These are phyloP conservation scores for Lycocerus yunnanus DNA, from an alignment of 2,888 invertebrate genomes.

Conservation along the genomic window DNA sequence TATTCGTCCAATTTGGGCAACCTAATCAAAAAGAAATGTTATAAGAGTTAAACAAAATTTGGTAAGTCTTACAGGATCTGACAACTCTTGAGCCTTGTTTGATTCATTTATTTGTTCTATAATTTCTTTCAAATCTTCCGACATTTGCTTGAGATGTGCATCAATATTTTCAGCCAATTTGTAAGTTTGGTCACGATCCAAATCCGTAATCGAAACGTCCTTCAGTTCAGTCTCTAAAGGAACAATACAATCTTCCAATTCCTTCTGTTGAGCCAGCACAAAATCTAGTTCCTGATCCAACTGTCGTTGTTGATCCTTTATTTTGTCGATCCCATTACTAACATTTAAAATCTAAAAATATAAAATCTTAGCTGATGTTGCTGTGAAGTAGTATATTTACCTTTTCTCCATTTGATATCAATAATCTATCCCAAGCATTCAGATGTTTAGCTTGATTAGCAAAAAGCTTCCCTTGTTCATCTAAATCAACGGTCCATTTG, in stretches of 20 bases:
- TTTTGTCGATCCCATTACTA: slow-evolving; percentile 85
- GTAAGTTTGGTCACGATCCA: slow-evolving; percentile 88
- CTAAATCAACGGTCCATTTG: slow-evolving; percentile 91
- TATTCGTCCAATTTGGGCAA: slow-evolving; percentile 90
- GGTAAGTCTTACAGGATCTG: slow-evolving; percentile 74
- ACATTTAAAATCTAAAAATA: slow-evolving; percentile 74
- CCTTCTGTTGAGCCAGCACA: slow-evolving; percentile 88
- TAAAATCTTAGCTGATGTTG: background rate
- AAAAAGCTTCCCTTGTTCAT: slow-evolving; percentile 91
- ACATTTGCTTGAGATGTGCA: slow-evolving; percentile 91
- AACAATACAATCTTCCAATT: slow-evolving; percentile 82
- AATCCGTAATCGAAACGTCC: slow-evolving; percentile 73
- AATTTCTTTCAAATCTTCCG: slow-evolving; percentile 92
- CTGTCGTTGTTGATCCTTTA: slow-evolving; percentile 86
- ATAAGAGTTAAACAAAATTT: background rate
- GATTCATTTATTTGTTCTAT: slow-evolving; percentile 92
- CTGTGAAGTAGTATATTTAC: slow-evolving; percentile 50
- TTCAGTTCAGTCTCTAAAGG: slow-evolving; percentile 84
- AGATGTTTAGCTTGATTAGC: slow-evolving; percentile 93
- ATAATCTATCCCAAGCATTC: slow-evolving; percentile 92
- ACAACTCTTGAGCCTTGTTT: slow-evolving; percentile 79
- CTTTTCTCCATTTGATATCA: slow-evolving; percentile 91
- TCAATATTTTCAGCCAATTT: slow-evolving; percentile 88
- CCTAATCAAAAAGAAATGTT: slow-evolving; percentile 59
- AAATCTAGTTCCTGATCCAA: slow-evolving; percentile 94